These are phyloP conservation scores for Priapulus caudatus DNA, from an alignment of 2,888 invertebrate species.

Conservation along the genomic window DNA sequence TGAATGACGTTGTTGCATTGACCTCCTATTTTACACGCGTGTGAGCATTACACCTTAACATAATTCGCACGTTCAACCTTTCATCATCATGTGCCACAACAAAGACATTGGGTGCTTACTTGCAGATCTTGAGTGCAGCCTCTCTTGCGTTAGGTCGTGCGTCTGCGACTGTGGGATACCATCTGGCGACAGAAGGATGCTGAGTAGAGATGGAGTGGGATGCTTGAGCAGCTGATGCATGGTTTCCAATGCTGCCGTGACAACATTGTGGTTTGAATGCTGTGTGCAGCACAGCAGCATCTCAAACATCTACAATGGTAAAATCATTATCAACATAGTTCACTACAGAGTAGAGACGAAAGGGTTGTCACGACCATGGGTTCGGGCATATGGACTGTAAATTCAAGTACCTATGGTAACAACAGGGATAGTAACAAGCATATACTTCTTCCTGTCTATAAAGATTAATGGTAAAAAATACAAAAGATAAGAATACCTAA, in stretches of 20 bases:
- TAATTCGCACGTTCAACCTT: neutral
- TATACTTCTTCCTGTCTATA: too few species aligned
- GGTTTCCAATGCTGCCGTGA: conserved; percentile 69
- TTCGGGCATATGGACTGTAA: neutral
- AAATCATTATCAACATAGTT: too few species aligned
- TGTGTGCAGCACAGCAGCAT: conserved; percentile 42
- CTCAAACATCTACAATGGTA: conserved; percentile 42
- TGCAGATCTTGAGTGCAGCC: conserved; percentile 17
- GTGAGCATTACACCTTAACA: conserved; percentile 18
- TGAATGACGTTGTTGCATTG: too few species aligned
- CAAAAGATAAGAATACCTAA: too few species aligned
- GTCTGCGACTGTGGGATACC: conserved; percentile 42
- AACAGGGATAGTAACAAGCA: conserved; percentile 32
- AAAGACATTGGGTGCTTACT: conserved; percentile 14
- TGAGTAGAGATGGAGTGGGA: conserved; percentile 45
- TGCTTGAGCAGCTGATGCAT: conserved; percentile 51
- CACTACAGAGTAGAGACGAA: too few species aligned
- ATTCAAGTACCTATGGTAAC: conserved; percentile 33
- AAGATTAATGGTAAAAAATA: too few species aligned
- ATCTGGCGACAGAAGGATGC: conserved; percentile 44
- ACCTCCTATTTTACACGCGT: neutral
- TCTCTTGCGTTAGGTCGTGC: too few species aligned
- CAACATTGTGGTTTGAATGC: conserved; percentile 68
- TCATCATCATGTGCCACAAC: neutral
- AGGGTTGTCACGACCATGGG: neutral